phyloP scores from a whole-genome alignment of 2,888 invertebrate species.

The Eucriotettix oculatus region DNA sequence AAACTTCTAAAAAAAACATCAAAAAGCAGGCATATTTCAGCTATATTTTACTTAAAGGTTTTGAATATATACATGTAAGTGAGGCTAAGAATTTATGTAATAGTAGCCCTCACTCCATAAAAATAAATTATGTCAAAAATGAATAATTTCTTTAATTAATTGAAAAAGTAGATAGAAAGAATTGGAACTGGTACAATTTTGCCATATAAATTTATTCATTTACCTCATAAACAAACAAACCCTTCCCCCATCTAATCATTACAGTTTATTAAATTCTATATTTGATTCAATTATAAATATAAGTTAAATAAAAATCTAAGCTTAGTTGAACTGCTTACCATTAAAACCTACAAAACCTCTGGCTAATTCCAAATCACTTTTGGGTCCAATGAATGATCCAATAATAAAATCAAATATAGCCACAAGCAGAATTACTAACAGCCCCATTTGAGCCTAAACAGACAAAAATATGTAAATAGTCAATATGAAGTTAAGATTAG shows the following conservation, averaged over 20 bases:
- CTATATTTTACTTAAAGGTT: background rate
- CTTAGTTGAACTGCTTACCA: conserved; percentile 37
- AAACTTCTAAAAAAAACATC: too few relatives aligned
- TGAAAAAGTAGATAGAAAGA: too few relatives aligned
- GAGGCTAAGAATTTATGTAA: background rate
- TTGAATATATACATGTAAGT: background rate
- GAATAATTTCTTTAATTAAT: too few relatives aligned
- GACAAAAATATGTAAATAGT: background rate
- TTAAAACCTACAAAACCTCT: conserved; percentile 83
- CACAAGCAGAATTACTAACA: conserved; percentile 63
- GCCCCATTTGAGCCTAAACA: conserved; percentile 63
- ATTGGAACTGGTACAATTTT: too few relatives aligned
- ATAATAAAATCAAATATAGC: conserved; percentile 81
- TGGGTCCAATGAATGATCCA: conserved; percentile 73
- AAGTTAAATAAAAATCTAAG: conserved; percentile 20
- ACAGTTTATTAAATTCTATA: background rate
- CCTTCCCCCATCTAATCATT: too few relatives aligned
- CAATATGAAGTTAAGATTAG: background rate
- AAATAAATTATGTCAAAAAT: too few relatives aligned
- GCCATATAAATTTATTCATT: too few relatives aligned
- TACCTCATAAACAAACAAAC: too few relatives aligned
- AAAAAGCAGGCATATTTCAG: too few relatives aligned
- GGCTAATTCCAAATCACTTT: conserved; percentile 44
- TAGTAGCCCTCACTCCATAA: background rate
- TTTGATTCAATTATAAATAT: background rate